Evolutionary conservation across 2,888 invertebrate genomes (phyloP).

Genomic region (Pterostichus niger): DNA sequence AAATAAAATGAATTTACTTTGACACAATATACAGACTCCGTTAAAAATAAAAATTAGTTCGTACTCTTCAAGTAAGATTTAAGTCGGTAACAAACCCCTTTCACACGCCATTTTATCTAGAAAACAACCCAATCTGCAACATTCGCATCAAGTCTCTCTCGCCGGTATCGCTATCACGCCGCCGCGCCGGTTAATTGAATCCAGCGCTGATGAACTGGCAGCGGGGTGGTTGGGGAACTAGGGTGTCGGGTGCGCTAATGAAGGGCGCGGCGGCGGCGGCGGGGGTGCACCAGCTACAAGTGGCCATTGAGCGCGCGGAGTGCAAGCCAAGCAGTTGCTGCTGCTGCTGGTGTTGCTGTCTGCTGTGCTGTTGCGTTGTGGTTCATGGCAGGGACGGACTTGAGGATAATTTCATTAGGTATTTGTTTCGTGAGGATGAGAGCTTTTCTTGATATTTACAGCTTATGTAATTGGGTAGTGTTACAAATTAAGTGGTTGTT

Average conservation of each 20-base stretch:
- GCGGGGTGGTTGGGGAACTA: slow-evolving; percentile 22
- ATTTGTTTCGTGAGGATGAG: no score
- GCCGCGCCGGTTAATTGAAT: slow-evolving; percentile 41
- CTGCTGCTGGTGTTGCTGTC: not conserved
- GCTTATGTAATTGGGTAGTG: no score
- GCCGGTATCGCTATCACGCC: slow-evolving; percentile 1
- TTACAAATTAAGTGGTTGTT: no score
- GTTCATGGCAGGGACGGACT: not conserved
- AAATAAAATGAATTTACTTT: no score
- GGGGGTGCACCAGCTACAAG: slow-evolving; percentile 73
- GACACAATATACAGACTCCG: no score
- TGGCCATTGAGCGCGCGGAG: slow-evolving; percentile 74
- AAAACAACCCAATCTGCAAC: slow-evolving; percentile 21
- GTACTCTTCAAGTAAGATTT: not conserved
- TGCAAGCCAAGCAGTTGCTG: slow-evolving; percentile 73
- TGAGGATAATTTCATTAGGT: no score
- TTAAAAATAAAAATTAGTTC: no score
- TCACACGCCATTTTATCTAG: not conserved
- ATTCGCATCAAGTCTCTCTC: not conserved
- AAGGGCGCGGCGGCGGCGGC: slow-evolving; percentile 58
- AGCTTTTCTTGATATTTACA: no score
- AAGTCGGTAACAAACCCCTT: not conserved
- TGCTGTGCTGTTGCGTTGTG: not conserved
- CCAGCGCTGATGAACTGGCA: slow-evolving; percentile 22
- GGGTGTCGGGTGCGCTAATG: slow-evolving; percentile 34